Conservation (phyloP, 2,113 vertebrate genomes). For the Perca schrenkii region DNA sequence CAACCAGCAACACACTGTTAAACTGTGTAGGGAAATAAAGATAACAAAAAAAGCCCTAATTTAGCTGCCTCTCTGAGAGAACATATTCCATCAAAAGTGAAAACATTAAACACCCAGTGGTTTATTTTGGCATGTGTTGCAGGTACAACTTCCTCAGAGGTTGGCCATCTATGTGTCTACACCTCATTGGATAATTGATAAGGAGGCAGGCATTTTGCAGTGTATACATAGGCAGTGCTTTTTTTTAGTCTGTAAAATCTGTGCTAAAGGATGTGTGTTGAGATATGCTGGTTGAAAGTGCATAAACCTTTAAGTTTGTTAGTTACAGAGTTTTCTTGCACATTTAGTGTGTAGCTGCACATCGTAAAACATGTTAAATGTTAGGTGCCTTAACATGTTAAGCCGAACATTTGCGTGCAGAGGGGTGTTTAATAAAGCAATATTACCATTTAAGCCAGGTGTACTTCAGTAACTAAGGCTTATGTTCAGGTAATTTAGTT, state of each 20-base stretch:
- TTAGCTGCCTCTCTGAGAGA: background rate
- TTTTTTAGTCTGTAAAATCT: background rate
- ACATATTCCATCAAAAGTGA: background rate
- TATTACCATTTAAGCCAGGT: background rate
- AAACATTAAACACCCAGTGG: background rate
- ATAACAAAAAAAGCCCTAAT: background rate
- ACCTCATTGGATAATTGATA: slow-evolving; percentile 6
- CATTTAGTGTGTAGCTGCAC: background rate
- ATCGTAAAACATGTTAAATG: background rate
- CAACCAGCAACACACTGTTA: background rate
- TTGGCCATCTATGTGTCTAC: background rate
- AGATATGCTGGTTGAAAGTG: background rate
- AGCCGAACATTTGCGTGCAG: background rate
- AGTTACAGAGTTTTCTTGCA: background rate
- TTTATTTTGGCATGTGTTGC: background rate
- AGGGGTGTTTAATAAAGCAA: background rate
- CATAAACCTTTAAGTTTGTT: background rate
- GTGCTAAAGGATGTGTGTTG: background rate
- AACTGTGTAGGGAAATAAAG: background rate
- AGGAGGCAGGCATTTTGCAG: background rate
- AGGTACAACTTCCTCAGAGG: background rate
- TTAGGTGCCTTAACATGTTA: background rate
- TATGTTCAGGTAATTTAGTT: too few species aligned
- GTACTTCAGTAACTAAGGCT: background rate
- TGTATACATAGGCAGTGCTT: background rate